Evolutionary conservation across 2,888 invertebrate genomes (phyloP), one percentile per base, ranked within the genome.

Genomic region (Pasiphila rectangulata): DNA sequence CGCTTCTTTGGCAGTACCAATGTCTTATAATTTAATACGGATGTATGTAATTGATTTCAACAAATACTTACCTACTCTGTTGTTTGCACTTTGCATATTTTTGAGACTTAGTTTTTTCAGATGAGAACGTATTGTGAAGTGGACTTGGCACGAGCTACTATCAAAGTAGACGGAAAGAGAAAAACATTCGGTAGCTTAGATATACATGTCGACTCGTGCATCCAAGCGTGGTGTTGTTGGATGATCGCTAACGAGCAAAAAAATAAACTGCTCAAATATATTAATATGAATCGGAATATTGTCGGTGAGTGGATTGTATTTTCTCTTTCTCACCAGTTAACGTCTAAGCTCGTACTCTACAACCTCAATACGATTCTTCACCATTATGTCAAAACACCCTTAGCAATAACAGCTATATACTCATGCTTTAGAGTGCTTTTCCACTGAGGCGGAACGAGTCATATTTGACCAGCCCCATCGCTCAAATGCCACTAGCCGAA

Each of bases 161-260:
- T 79, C 17, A 69, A 62, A 46, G 61, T 76, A 1, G 61, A 63
- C 13, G 58, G 56, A 56, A 61, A 24, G 70, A 67, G 42, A 61
- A 59, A 43, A 21, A 21, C n/a, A 3, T 62, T 62, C 3, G 72
- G 71, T 38, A 63, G 63, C 40, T 62, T 83, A 24, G 69, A 73
- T 44, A 34, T 69, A 61, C 23, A 66, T 54, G 62, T 80, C 87
- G 56, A 61, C 2, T 44, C 67, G 9, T 85, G 86, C 59, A 61
- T 91, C 1, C 72, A 67, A 43, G 76, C 85, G 1, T 85, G 80
- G 82, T 75, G 71, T n/a, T 41, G 82, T 20, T 75, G 87, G 70
- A 73, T 79, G 49, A 69, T 92, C n/a, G 73, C 83, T 41, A 74
- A 84, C 42, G 74, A 78, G 36, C 84, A 91, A 63, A 72, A 75